Evolutionary conservation across 2,888 invertebrate genomes (phyloP).

Genomic region (Leptopterna dolabrata): DNA sequence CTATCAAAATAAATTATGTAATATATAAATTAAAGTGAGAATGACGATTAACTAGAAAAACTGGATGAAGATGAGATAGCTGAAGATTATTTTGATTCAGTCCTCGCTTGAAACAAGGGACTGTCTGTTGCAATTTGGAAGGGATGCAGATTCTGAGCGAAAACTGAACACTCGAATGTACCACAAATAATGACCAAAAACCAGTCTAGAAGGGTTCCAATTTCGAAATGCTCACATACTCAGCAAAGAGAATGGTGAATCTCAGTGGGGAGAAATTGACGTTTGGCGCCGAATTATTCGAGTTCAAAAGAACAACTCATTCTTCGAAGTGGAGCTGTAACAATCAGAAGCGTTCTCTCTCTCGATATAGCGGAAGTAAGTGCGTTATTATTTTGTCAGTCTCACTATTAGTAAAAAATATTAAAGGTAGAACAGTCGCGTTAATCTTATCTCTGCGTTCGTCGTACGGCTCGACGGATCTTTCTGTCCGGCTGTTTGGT

Average conservation of each 20-base stretch:
- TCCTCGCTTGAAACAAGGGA: too few species aligned
- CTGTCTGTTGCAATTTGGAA: too few species aligned
- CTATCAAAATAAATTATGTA: too few species aligned
- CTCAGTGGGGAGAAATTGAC: not conserved
- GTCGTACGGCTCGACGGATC: constrained; percentile 37
- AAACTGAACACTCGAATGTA: too few species aligned
- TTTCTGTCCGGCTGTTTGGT: constrained; percentile 25
- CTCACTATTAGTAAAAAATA: constrained; percentile 8
- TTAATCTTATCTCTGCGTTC: constrained; percentile 38
- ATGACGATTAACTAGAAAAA: too few species aligned
- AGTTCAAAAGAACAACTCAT: not conserved
- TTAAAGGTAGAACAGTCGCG: not conserved
- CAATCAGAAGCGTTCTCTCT: not conserved
- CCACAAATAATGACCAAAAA: too few species aligned
- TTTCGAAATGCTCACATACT: too few species aligned
- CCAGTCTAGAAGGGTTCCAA: too few species aligned
- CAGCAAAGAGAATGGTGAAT: not conserved
- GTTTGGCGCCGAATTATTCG: not conserved
- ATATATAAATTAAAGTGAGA: too few species aligned
- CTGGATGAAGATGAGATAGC: too few species aligned
- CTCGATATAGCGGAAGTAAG: not conserved
- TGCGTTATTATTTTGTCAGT: constrained; percentile 42
- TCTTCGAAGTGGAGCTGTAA: not conserved
- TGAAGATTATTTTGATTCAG: too few species aligned
- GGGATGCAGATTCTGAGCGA: too few species aligned